A percentile compares a stretch with the other conserved stretches of the same genome.
These are phyloP conservation scores for Acanthurus leucopareius DNA, from an alignment of 2,797 vertebrate species.

Conservation along the genomic window DNA sequence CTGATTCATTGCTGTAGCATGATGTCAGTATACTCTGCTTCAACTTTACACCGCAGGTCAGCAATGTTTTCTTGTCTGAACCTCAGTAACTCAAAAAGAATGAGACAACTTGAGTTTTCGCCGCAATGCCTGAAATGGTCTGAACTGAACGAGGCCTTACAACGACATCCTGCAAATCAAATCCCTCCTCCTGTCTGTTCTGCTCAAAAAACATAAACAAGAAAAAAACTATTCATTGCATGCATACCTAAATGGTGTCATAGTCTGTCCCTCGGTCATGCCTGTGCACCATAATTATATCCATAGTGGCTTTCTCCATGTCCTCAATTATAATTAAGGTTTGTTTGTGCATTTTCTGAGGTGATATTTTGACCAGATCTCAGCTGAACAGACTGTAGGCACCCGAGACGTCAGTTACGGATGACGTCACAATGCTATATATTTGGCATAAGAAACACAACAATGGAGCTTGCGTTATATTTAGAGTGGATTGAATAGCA, in stretches of 20 bases:
- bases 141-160: no score
- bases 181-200: slow-evolving; percentile 50
- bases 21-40: no score
- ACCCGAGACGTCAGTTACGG: slow-evolving; percentile 47
- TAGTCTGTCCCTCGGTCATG: slow-evolving; percentile 53
- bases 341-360: slow-evolving; percentile 70
- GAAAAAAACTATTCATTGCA: slow-evolving; percentile 56
- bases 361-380: slow-evolving; percentile 65
- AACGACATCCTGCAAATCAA: slow-evolving; percentile 44
- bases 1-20: no score
- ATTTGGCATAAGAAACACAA: slow-evolving; percentile 52
- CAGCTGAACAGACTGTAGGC: slow-evolving; percentile 61
- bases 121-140: no score
- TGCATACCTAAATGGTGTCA: slow-evolving; percentile 37
- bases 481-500: slow-evolving; percentile 75
- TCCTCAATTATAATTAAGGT: slow-evolving; percentile 67
- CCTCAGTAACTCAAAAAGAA: no score
- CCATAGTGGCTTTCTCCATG: slow-evolving; percentile 51
- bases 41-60: no score
- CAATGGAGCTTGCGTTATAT: slow-evolving; percentile 75
- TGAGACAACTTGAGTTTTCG: no score
- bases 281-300: slow-evolving; percentile 67
- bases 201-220: slow-evolving; percentile 60
- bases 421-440: slow-evolving; percentile 58
- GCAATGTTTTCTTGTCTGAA: no score